A percentile compares a stretch with the other conserved stretches of the same genome.
Evolutionary conservation across 2,888 invertebrate genomes (phyloP).

Genomic region (Odiellus spinosus): DNA sequence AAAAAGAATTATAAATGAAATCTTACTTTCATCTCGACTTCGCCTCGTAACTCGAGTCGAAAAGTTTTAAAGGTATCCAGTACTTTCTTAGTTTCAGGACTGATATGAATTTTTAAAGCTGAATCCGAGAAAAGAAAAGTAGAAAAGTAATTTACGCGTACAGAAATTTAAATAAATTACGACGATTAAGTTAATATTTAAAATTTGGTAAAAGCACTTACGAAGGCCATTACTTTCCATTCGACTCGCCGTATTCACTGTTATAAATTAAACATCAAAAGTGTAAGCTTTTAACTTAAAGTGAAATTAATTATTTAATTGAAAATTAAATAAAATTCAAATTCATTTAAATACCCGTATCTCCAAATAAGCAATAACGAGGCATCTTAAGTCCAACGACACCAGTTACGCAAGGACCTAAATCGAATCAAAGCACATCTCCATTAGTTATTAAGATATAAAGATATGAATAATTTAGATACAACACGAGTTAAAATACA

Average conservation of each 20-base stretch:
- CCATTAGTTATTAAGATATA: no score
- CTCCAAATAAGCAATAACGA: not conserved
- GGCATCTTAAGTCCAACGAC: not conserved
- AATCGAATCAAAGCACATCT: no score
- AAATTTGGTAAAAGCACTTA: not conserved
- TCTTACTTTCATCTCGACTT: slow-evolving; percentile 74
- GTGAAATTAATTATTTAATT: no score
- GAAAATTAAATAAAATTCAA: no score
- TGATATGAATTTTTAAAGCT: slow-evolving; percentile 88
- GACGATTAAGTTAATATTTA: no score
- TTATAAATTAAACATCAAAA: no score
- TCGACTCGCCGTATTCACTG: not conserved
- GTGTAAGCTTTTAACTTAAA: no score
- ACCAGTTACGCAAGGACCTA: slow-evolving; percentile 4
- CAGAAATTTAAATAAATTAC: no score
- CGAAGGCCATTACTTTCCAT: not conserved
- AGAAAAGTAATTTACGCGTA: no score
- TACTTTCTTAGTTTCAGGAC: slow-evolving; percentile 65
- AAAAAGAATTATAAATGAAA: no score
- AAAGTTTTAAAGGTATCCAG: slow-evolving; percentile 73
- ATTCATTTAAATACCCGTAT: not conserved
- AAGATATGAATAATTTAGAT: no score
- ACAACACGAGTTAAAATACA: no score
- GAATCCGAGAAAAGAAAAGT: slow-evolving; percentile 22
- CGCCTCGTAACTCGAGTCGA: slow-evolving; percentile 62